Percentiles rank a stretch among this genome's conserved stretches.
Evolutionary conservation across 2,797 vertebrate species (phyloP).

Genomic region (Gouania willdenowi): DNA sequence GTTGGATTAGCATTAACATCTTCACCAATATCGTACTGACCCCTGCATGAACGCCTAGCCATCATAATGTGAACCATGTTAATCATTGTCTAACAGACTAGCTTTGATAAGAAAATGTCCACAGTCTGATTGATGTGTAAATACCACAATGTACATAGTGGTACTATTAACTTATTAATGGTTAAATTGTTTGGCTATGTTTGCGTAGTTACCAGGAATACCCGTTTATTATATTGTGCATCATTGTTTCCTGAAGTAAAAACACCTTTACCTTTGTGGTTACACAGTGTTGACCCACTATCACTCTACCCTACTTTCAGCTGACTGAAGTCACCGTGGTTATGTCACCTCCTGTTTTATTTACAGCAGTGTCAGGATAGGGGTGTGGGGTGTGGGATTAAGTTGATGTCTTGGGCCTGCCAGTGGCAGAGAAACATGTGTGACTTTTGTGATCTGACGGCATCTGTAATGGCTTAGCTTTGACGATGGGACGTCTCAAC

Average conservation of each 20-base stretch:
- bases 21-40: no score
- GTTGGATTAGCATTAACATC: no score
- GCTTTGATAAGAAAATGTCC: no score
- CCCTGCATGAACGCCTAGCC: no score
- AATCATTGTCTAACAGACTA: no score
- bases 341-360: constrained; percentile 68
- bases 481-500: constrained; percentile 28
- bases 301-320: constrained; percentile 32
- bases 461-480: constrained; percentile 24
- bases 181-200: no score
- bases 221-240: no score
- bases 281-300: not conserved
- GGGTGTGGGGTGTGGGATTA: constrained; percentile 43
- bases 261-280: constrained; percentile 5
- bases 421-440: constrained; percentile 23
- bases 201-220: no score
- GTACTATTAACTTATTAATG: no score
- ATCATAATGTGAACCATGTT: no score
- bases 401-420: constrained; percentile 41
- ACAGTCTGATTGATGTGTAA: no score
- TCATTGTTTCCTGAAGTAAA: constrained; percentile 1
- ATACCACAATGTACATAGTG: no score
- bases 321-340: constrained; percentile 48
- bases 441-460: constrained; percentile 39
- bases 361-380: constrained; percentile 49